phyloP scores from a whole-genome alignment of 2,888 invertebrate genomes.

The Minunthozetes semirufus region DNA sequence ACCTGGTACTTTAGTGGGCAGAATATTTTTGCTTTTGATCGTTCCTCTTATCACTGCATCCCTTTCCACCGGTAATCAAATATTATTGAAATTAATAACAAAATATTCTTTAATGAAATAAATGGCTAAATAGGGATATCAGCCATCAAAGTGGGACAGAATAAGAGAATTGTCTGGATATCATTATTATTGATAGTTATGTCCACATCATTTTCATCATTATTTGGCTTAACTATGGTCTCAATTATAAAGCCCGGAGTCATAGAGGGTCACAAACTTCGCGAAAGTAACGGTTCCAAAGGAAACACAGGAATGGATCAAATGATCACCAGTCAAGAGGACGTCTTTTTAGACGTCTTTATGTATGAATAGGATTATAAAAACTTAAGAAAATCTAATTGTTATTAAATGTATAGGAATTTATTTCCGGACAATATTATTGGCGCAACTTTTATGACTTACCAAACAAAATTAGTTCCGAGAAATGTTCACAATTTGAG shows the following conservation, averaged over 20 bases:
- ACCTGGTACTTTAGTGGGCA: not conserved
- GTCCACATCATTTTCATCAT: not conserved
- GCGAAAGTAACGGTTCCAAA: too few species aligned
- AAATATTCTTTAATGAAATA: not conserved
- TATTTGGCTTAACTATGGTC: slow-evolving; percentile 2
- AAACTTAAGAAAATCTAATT: not conserved
- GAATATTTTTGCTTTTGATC: not conserved
- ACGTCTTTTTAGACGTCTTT: not conserved
- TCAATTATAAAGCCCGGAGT: slow-evolving; percentile 18
- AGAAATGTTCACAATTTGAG: slow-evolving; percentile 5
- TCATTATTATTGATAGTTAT: slow-evolving; percentile 4
- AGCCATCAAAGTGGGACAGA: not conserved
- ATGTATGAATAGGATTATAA: not conserved
- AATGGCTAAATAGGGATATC: not conserved
- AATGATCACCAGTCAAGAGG: not conserved
- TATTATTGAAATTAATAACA: too few species aligned
- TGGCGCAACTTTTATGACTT: slow-evolving; percentile 8
- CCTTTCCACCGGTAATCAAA: not conserved
- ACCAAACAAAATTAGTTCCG: not conserved
- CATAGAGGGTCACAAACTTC: too few species aligned
- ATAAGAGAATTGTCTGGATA: not conserved
- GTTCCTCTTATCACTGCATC: not conserved
- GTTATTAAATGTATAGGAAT: slow-evolving; percentile 6
- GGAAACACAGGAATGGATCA: not conserved
- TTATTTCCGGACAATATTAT: slow-evolving; percentile 32